A percentile compares a stretch with the other conserved stretches of the same genome.
Conservation (phyloP, 1,140 invertebrate species). For the Drosophila dunni region DNA sequence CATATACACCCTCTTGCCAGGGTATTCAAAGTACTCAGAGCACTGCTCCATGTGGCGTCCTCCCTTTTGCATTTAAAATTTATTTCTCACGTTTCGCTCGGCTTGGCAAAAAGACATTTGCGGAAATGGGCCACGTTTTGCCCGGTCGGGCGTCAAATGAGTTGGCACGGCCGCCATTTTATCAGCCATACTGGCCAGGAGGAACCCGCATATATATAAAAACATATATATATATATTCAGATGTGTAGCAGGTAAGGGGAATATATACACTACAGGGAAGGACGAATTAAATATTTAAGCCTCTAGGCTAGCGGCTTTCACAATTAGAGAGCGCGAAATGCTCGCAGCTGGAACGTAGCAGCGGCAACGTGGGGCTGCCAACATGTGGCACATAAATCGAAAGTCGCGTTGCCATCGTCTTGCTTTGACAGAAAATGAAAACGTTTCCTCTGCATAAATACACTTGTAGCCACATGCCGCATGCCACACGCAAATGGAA, state of each 20-base stretch:
- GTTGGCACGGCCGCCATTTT: conserved; percentile 53
- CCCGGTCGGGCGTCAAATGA: conserved; percentile 59
- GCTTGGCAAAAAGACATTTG: conserved; percentile 51
- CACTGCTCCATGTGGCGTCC: conserved; percentile 28
- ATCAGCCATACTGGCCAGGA: conserved; percentile 17
- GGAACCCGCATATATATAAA: conserved; percentile 5
- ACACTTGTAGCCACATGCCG: conserved; percentile 50
- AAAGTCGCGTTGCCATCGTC: conserved; percentile 1
- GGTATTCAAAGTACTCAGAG: conserved; percentile 16
- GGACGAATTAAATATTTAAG: conserved; percentile 58
- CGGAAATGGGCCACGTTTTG: conserved; percentile 58
- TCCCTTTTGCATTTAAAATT: conserved; percentile 61
- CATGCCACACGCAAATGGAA: conserved; percentile 23
- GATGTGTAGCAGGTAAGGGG: neutral
- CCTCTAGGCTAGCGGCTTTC: conserved; percentile 20
- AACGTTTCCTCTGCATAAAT: conserved; percentile 59
- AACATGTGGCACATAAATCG: conserved; percentile 37
- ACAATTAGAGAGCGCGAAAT: conserved; percentile 53
- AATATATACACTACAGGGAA: conserved; percentile 16
- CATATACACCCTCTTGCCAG: neutral
- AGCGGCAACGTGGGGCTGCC: conserved; percentile 14
- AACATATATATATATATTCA: neutral
- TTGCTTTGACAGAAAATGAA: conserved; percentile 41
- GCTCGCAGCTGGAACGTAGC: conserved; percentile 29
- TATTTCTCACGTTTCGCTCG: conserved; percentile 63